Conservation (phyloP, 2,797 vertebrate genomes). For the Mormyrus hasselquistii region DNA sequence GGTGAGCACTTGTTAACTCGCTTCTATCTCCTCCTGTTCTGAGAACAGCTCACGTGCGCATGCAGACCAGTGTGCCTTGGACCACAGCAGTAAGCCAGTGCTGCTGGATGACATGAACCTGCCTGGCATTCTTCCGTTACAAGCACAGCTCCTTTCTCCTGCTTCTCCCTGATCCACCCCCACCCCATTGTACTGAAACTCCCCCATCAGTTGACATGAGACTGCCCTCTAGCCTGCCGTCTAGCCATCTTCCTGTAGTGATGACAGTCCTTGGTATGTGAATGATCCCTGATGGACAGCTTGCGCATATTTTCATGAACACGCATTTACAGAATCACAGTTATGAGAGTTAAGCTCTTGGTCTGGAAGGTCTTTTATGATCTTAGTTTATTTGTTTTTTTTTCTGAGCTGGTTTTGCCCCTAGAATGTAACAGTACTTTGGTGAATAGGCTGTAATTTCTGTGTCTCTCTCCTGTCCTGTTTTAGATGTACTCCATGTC, state of each 20-base stretch:
- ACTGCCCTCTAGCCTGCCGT: slow-evolving; percentile 84
- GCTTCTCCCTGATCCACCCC: slow-evolving; percentile 86
- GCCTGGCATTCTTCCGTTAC: slow-evolving; percentile 89
- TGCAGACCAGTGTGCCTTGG: slow-evolving; percentile 94
- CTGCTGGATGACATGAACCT: slow-evolving; percentile 95
- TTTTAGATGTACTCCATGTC: not conserved
- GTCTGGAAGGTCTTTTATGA: not conserved
- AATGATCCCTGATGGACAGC: not conserved
- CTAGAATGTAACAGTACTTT: not conserved
- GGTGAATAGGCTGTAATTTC: not conserved
- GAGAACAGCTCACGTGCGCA: slow-evolving; percentile 79
- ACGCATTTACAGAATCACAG: not conserved
- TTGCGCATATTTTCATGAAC: not conserved
- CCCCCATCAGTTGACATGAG: slow-evolving; percentile 79
- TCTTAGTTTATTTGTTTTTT: not conserved
- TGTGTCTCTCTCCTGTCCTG: not conserved
- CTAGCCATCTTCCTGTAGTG: slow-evolving; percentile 88
- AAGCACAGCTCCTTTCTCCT: slow-evolving; percentile 78
- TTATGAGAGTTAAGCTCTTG: not conserved
- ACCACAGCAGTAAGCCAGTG: slow-evolving; percentile 94
- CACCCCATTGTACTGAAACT: slow-evolving; percentile 78
- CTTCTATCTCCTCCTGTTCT: slow-evolving; percentile 1
- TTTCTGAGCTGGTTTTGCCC: not conserved
- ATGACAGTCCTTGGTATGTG: slow-evolving; percentile 53
- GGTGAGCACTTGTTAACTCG: not conserved